Conservation (phyloP, 1,140 invertebrate species). For the Trichogramma pretiosum region DNA sequence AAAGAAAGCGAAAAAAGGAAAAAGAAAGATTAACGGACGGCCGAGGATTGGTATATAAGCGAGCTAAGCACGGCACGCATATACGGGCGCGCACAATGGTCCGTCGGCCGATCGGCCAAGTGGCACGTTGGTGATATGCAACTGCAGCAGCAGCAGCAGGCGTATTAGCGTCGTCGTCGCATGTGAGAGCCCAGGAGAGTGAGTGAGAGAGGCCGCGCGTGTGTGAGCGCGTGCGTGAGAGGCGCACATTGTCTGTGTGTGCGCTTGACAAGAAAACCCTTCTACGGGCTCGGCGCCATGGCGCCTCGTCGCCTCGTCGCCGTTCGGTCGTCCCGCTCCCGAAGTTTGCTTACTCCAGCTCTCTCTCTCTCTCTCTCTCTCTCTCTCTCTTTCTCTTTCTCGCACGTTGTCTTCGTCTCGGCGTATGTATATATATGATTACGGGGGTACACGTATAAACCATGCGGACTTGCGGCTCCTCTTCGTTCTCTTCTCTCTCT, state of each 20-base stretch:
- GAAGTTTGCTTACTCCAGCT: too few relatives aligned
- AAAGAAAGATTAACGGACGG: background rate
- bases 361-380: background rate
- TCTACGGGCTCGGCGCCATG: conserved; percentile 46
- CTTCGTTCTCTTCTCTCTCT: too few relatives aligned
- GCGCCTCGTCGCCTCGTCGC: conserved; percentile 34
- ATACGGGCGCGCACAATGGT: background rate
- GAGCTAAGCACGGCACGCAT: background rate
- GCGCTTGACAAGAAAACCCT: conserved; percentile 45
- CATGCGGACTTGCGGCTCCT: too few relatives aligned
- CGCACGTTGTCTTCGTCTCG: too few relatives aligned
- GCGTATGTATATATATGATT: too few relatives aligned
- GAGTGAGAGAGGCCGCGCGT: background rate
- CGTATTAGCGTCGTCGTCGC: too few relatives aligned
- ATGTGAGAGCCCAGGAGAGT: too few relatives aligned
- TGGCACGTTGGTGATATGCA: conserved; percentile 18
- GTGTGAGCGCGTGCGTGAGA: conserved; percentile 20
- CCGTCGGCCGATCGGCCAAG: background rate
- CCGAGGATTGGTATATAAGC: background rate
- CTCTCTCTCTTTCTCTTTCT: background rate
- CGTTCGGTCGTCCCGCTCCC: background rate
- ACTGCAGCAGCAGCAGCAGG: conserved; percentile 23
- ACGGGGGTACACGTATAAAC: too few relatives aligned
- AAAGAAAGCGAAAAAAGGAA: conserved; percentile 1
- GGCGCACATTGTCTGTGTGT: conserved; percentile 24